Evolutionary conservation across 2,113 vertebrate genomes (phyloP).

Genomic region (Eretmochelys imbricata): DNA sequence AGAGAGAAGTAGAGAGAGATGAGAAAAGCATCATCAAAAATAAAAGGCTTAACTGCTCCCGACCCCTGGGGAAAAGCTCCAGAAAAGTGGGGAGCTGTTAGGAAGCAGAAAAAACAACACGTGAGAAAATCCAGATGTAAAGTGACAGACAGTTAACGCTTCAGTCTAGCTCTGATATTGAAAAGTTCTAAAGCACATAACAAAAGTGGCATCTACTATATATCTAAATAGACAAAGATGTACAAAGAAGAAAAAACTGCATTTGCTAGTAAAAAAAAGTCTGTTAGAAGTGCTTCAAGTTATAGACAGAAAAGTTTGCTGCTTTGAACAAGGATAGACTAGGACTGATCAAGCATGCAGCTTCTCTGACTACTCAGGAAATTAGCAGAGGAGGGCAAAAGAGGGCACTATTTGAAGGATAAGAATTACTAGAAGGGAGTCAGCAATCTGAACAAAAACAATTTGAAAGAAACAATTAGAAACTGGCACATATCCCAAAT

Average conservation of each 20-base stretch:
- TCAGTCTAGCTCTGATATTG: not conserved
- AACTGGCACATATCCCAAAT: slow-evolving; percentile 64
- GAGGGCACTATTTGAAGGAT: not conserved
- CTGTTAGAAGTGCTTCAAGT: not conserved
- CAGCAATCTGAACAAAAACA: slow-evolving; percentile 55
- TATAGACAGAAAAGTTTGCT: not conserved
- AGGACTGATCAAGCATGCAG: not conserved
- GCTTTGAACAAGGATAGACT: not conserved
- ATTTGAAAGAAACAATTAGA: slow-evolving; percentile 64
- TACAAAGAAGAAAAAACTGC: not conserved
- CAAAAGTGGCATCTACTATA: not conserved
- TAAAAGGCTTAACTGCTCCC: not conserved
- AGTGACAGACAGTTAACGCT: slow-evolving; percentile 2
- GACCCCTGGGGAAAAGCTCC: not conserved
- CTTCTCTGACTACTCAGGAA: slow-evolving; percentile 10
- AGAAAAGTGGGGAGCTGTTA: slow-evolving; percentile 25
- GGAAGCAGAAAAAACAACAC: not conserved
- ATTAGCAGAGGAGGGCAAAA: not conserved
- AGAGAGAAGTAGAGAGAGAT: not conserved
- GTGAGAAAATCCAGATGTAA: slow-evolving; percentile 39
- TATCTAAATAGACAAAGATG: not conserved
- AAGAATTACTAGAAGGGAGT: slow-evolving; percentile 44
- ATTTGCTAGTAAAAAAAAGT: not conserved
- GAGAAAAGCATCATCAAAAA: not conserved
- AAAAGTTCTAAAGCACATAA: slow-evolving; percentile 29